Conservation (phyloP, 2,113 vertebrate species). For the Aegotheles bennettii region DNA sequence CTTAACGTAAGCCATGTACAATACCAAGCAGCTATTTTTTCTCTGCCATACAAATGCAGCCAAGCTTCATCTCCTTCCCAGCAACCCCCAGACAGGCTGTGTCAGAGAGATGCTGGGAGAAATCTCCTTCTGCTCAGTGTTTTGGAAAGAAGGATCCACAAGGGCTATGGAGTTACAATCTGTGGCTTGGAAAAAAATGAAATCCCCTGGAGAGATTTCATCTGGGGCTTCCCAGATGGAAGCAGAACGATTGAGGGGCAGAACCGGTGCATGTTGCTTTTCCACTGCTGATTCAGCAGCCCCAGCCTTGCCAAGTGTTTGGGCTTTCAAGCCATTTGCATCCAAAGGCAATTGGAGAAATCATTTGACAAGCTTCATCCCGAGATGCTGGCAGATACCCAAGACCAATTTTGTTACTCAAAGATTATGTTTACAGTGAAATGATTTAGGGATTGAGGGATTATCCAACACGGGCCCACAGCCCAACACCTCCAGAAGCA, state of each 20-base stretch:
- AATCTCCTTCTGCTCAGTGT: neutral
- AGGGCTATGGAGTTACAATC: neutral
- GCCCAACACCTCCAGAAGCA: constrained; percentile 42
- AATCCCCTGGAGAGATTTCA: neutral
- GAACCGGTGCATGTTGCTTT: neutral
- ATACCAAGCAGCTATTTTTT: neutral
- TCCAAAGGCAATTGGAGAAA: neutral
- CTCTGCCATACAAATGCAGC: neutral
- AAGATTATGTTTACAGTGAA: constrained; percentile 60
- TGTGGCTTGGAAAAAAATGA: neutral
- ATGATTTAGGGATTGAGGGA: constrained; percentile 67
- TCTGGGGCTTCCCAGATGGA: neutral
- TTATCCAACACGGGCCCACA: constrained; percentile 42
- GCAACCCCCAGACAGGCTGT: neutral
- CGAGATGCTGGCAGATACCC: constrained; percentile 2
- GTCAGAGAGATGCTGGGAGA: neutral
- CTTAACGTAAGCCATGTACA: neutral
- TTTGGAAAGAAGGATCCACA: neutral
- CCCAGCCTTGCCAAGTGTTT: neutral
- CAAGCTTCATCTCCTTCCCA: neutral
- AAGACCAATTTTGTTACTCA: constrained; percentile 35
- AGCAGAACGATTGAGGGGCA: neutral
- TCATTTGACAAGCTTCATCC: constrained; percentile 27
- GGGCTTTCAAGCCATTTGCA: neutral
- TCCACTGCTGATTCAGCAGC: neutral